A percentile compares a stretch with the other conserved stretches of the same genome.
phyloP scores from a whole-genome alignment of 2,113 vertebrate species.

The Motacilla alba region DNA sequence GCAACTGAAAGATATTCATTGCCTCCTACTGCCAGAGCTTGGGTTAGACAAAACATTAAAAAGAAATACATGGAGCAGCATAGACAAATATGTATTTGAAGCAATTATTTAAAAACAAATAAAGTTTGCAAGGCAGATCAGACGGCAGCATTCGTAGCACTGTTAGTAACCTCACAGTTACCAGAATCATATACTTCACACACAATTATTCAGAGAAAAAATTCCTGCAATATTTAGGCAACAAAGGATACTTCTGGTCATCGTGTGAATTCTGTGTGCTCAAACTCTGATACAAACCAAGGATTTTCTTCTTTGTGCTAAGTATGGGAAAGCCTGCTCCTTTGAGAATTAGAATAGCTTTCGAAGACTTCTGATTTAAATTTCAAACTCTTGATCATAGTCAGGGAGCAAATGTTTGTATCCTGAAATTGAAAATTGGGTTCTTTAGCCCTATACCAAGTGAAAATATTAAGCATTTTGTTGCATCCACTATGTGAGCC shows the following conservation, averaged over 20 bases:
- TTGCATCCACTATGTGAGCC: constrained; percentile 73
- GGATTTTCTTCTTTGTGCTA: constrained; percentile 72
- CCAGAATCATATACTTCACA: constrained; percentile 33
- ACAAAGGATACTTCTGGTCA: constrained; percentile 65
- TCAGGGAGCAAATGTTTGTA: constrained; percentile 72
- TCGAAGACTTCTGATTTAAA: constrained; percentile 79
- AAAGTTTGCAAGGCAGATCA: constrained; percentile 36
- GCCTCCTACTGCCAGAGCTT: constrained; percentile 10
- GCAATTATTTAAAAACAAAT: constrained; percentile 36
- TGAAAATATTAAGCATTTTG: constrained; percentile 81
- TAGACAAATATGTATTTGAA: background rate
- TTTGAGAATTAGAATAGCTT: constrained; percentile 76
- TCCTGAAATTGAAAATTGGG: constrained; percentile 74
- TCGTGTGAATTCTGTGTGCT: constrained; percentile 54
- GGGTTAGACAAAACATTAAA: constrained; percentile 46
- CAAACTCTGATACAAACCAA: constrained; percentile 58
- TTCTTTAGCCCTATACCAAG: constrained; percentile 75
- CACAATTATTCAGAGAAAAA: constrained; percentile 10
- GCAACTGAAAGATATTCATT: background rate
- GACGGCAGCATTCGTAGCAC: constrained; percentile 24
- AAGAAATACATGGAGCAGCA: constrained; percentile 49
- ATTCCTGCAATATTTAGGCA: constrained; percentile 3
- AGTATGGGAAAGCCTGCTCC: constrained; percentile 70
- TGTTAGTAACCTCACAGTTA: constrained; percentile 41
- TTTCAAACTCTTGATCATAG: constrained; percentile 79